Evolutionary conservation across 2,888 invertebrate genomes (phyloP).

Genomic region (Drosophila paracracens): DNA sequence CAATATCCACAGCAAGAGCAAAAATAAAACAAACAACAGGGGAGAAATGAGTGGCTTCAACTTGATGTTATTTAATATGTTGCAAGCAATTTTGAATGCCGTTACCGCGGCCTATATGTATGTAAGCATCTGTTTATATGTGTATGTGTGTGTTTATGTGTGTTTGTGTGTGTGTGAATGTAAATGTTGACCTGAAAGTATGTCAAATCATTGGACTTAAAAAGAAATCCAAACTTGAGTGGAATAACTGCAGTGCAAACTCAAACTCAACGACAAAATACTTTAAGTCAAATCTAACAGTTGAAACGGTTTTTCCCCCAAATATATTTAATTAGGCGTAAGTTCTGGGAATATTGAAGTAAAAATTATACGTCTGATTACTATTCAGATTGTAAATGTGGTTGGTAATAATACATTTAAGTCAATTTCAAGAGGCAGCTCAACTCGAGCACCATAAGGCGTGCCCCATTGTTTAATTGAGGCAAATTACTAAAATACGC

Average conservation of each 20-base stretch:
- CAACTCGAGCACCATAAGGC: neutral
- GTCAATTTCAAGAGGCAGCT: neutral
- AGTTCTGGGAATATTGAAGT: neutral
- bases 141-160: neutral
- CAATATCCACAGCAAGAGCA: conserved; percentile 32
- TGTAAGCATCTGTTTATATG: neutral
- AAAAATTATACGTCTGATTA: no score
- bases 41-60: conserved; percentile 28
- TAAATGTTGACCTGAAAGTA: conserved; percentile 30
- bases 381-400: neutral
- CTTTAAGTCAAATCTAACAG: neutral
- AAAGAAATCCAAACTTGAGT: neutral
- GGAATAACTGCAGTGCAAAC: neutral
- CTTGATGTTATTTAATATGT: conserved; percentile 49
- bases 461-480: neutral
- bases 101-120: neutral
- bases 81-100: conserved; percentile 36
- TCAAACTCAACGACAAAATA: neutral
- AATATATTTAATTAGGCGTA: neutral
- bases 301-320: neutral
- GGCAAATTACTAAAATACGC: no score
- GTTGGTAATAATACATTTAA: neutral
- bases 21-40: conserved; percentile 15
- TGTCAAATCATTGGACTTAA: conserved; percentile 14
- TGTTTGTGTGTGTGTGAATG: conserved; percentile 10